Conservation (phyloP, 2,888 invertebrate species). For the Athripsodes cinereus region DNA sequence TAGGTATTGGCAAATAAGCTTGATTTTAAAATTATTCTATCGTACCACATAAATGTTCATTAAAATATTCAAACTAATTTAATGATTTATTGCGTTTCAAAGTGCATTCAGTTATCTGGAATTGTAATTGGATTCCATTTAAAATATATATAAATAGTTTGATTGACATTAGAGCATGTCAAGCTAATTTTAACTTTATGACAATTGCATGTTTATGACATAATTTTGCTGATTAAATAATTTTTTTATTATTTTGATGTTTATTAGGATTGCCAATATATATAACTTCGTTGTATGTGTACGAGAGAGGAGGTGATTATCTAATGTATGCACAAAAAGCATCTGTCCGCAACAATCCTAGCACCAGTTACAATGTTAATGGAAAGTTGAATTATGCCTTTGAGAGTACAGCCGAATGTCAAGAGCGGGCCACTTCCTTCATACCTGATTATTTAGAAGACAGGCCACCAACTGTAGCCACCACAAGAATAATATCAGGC, state of each 20-base stretch:
- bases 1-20: no score
- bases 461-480: slow-evolving; percentile 22
- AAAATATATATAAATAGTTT: no score
- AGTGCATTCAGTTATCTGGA: no score
- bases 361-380: slow-evolving; percentile 28
- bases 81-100: no score
- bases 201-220: no score
- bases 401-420: slow-evolving; percentile 32
- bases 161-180: no score
- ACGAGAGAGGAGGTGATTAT: slow-evolving; percentile 31
- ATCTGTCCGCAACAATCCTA: slow-evolving; percentile 8
- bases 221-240: no score
- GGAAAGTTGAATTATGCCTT: slow-evolving; percentile 32
- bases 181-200: no score
- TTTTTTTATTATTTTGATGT: background rate
- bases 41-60: no score
- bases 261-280: slow-evolving; percentile 44
- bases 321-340: slow-evolving; percentile 22
- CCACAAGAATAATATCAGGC: slow-evolving; percentile 20
- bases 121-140: no score
- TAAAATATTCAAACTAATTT: no score
- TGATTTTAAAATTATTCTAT: no score
- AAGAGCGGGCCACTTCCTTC: slow-evolving; percentile 33
- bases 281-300: slow-evolving; percentile 37
- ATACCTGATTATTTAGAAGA: slow-evolving; percentile 39